A percentile compares a stretch with the other conserved stretches of the same genome.
Conservation (phyloP, 2,888 invertebrate species). For the Brenthis ino region DNA sequence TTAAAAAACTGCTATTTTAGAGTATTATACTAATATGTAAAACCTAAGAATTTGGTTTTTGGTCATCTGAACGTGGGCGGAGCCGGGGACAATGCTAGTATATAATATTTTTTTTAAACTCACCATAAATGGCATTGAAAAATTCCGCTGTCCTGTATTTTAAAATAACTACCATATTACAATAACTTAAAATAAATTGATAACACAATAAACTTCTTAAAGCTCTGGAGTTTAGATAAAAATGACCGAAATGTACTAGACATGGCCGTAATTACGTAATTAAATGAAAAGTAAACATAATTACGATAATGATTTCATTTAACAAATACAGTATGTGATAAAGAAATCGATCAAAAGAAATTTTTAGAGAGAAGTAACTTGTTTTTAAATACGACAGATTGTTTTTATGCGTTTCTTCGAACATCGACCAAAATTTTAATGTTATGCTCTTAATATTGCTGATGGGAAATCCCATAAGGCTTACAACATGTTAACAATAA, state of each 20-base stretch:
- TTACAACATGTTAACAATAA: too few species aligned
- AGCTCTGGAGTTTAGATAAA: neutral
- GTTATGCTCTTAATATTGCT: too few species aligned
- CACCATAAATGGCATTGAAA: constrained; percentile 37
- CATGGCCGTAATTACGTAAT: neutral
- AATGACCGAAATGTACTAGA: constrained; percentile 4
- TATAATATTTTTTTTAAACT: constrained; percentile 9
- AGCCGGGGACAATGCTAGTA: too few species aligned
- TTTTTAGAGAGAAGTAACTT: neutral
- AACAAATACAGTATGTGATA: constrained; percentile 4
- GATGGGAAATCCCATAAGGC: too few species aligned
- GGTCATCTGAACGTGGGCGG: too few species aligned
- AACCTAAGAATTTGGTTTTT: too few species aligned
- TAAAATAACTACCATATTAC: constrained; percentile 39
- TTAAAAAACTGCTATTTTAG: too few species aligned
- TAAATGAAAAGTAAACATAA: neutral
- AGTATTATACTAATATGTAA: too few species aligned
- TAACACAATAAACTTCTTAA: neutral
- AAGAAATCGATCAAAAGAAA: neutral
- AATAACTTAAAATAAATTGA: neutral
- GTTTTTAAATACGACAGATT: too few species aligned
- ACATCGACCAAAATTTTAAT: too few species aligned
- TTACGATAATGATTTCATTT: constrained; percentile 4
- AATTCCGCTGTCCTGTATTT: constrained; percentile 35
- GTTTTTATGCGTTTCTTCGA: too few species aligned